Evolutionary conservation across 1,140 invertebrate species (phyloP), one percentile per base, ranked within the genome.

Genomic region (Drosophila arawakana): DNA sequence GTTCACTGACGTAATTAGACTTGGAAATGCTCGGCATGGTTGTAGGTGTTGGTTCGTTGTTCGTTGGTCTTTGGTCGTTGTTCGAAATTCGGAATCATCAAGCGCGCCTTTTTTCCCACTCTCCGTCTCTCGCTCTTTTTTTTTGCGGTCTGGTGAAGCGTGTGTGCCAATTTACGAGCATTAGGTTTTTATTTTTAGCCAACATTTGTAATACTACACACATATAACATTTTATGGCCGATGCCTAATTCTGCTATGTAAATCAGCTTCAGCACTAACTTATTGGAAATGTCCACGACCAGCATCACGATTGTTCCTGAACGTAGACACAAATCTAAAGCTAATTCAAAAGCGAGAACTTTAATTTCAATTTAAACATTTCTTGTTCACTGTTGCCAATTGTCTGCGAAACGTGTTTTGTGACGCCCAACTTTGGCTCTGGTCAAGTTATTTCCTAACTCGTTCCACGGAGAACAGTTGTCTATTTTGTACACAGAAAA

Each of bases 161-260:
- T 86, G 84, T 86, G 83, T 83, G 83, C 83, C 83, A 86, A 86
- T 86, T 86, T 86, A 89, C 70, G 76, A 89, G 84, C 80, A 67
- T 30, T 75, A 61, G 73, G 46, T 77, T 74, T 83, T 81, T 88
- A 82, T 88, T 82, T 88, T 86, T 88, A 86, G 82, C 79, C 68
- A 81, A 59, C 74, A 78, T 63, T 82, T 80, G 82, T 73, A 80
- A 81, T 81, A 68, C 25, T 30, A 30, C 25, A 30, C 25, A 30
- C 18, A 78, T 73, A 80, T 73, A 60, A 68, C 59, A 66, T 59
- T 70, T 47, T 65, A 84, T 62, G 73, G 69, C 68, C 65, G 70
- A 60, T 71, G 81, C 62, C 76, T 18, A 54, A 86, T 72, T 76
- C 75, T 50, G 11, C 34, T 41, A 81, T 84, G 81, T 57, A 63